phyloP scores from a whole-genome alignment of 2,888 invertebrate species.

The Drosophila putrida region DNA sequence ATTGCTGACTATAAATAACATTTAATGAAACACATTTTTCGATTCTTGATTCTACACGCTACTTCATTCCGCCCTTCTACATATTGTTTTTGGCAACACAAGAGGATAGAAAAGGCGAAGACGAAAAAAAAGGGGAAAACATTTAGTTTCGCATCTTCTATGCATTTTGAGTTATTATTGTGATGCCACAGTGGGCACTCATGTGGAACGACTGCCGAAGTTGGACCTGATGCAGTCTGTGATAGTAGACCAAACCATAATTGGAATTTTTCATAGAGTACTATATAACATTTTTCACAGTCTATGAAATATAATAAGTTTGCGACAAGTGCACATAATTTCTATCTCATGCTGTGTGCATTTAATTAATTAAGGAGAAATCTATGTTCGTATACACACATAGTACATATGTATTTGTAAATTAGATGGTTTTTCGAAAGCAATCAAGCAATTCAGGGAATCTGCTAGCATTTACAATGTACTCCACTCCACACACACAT shows the following conservation, averaged over 20 bases:
- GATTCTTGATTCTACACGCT: constrained; percentile 65
- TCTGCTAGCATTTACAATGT: constrained; percentile 34
- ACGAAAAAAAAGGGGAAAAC: constrained; percentile 52
- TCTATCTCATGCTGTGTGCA: constrained; percentile 16
- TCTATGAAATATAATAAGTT: constrained; percentile 83
- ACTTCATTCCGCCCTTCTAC: constrained; percentile 24
- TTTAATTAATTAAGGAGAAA: constrained; percentile 41
- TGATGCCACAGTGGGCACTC: constrained; percentile 72
- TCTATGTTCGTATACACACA: too few relatives aligned
- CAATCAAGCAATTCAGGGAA: constrained; percentile 42
- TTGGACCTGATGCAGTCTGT: constrained; percentile 15
- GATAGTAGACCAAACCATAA: constrained; percentile 7
- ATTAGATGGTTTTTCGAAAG: constrained; percentile 8
- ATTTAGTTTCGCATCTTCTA: constrained; percentile 77
- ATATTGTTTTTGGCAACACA: constrained; percentile 70
- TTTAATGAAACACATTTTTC: constrained; percentile 82
- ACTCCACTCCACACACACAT: constrained; percentile 4
- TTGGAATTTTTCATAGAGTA: constrained; percentile 21
- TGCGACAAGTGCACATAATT: constrained; percentile 75
- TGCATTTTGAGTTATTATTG: constrained; percentile 82
- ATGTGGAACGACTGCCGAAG: constrained; percentile 62
- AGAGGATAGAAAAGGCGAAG: neutral
- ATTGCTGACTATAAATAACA: constrained; percentile 85
- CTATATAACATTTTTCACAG: constrained; percentile 78
- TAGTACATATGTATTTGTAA: neutral